Evolutionary conservation across 2,888 invertebrate species (phyloP), one percentile per base, ranked within the genome.

Genomic region (Eurois occulta): DNA sequence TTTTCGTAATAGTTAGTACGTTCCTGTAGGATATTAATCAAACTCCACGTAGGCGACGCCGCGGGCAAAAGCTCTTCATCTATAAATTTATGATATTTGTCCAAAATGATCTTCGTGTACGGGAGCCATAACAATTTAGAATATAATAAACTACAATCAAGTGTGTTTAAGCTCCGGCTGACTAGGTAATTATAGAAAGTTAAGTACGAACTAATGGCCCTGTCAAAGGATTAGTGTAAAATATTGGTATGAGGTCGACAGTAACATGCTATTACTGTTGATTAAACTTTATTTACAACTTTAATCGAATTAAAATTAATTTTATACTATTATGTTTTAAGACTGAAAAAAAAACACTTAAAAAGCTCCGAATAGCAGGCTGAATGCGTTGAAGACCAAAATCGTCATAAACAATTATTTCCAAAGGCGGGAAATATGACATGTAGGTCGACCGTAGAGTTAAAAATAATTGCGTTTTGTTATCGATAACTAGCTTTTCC

Each of bases 101-200:
- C 46, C 10, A 58, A 74, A 78, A 71, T 13, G 11, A 60, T 32
- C 7, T 62, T 78, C 52, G 60, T 68, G 60, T 52, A 64, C 66
- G 58, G 84, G 28, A 80, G 76, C 24, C 38, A 67, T 80, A 58
- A 84, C 13, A 58, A 84, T 81, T 77, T 58, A 16, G n/a, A 48
- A 62, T 24, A 28, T 78, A 81, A 84, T 78, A 79, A 86, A 79
- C 41, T 72, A 85, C 13, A 77, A 86, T 85, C 55, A 77, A 84
- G 65, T 75, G 70, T 72, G 35, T 72, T 80, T 77, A 74, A 66
- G 64, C 62, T 69, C 62, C 28, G 58, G 35, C 58, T 72, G 67
- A 78, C 52, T 62, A 6, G 48, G 65, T 80, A 79, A 88, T 89
- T 85, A 85, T 75, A 81, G 87, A 88, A 86, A 89, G 84, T 85